These are phyloP conservation scores for Sitodiplosis mosellana DNA, from an alignment of 1,140 invertebrate genomes.

Conservation along the genomic window DNA sequence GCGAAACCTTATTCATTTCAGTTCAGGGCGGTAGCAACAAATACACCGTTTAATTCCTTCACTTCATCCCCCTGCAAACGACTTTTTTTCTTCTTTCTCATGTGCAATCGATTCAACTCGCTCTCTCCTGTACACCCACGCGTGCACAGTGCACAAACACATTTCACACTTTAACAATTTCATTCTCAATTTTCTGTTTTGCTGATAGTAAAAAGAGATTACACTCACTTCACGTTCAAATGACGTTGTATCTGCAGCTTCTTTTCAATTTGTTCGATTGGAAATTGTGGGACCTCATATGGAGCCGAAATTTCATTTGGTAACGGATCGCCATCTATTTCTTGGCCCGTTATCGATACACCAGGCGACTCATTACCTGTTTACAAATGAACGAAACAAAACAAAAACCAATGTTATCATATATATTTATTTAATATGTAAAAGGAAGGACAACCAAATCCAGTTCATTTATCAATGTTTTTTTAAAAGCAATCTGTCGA, in stretches of 20 bases:
- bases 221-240: constrained; percentile 62
- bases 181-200: background rate
- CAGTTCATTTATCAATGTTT: too few relatives aligned
- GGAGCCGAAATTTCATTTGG: constrained; percentile 83
- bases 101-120: background rate
- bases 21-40: too few relatives aligned
- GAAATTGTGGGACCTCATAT: constrained; percentile 90
- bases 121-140: too few relatives aligned
- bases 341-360: background rate
- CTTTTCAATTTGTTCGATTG: constrained; percentile 91
- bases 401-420: background rate
- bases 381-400: background rate
- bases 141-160: background rate
- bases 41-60: too few relatives aligned
- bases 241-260: constrained; percentile 82
- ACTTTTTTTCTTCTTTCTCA: background rate
- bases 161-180: background rate
- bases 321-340: constrained; percentile 14
- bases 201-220: constrained; percentile 8
- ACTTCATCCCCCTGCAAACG: too few relatives aligned
- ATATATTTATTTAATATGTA: background rate
- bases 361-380: background rate
- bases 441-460: background rate
- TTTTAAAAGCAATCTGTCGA: too few relatives aligned
- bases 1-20: too few relatives aligned